A percentile compares a stretch with the other conserved stretches of the same genome.
Conservation (phyloP, 2,797 vertebrate species). For the Gymnothorax javanicus region DNA sequence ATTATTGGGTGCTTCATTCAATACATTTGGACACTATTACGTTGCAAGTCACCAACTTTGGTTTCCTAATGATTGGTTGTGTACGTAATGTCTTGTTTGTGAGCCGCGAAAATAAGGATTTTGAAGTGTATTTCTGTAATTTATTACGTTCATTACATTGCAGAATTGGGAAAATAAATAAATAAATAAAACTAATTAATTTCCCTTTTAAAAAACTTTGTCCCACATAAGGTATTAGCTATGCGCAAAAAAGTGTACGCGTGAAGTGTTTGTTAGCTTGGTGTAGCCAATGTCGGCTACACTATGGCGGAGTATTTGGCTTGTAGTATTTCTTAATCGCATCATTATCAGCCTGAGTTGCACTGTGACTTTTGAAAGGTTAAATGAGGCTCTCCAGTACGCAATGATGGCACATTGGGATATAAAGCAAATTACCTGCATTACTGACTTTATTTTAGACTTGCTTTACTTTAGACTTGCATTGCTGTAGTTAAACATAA, state of each 20-base stretch:
- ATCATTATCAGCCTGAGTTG: neutral
- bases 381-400: neutral
- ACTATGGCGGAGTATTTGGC: neutral
- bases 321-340: neutral
- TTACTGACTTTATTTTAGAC: neutral
- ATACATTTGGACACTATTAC: neutral
- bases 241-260: too few relatives aligned
- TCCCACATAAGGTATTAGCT: slow-evolving; percentile 29
- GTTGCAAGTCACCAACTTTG: neutral
- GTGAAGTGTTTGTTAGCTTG: neutral
- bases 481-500: neutral
- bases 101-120: neutral
- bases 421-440: neutral
- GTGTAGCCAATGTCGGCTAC: neutral
- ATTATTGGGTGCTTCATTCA: neutral
- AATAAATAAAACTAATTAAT: slow-evolving; percentile 17
- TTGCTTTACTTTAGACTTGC: neutral
- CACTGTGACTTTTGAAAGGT: too few relatives aligned
- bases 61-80: neutral
- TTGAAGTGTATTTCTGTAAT: neutral
- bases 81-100: neutral
- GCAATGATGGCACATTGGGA: neutral
- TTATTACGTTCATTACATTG: neutral
- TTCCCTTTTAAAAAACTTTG: slow-evolving; percentile 60
- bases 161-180: neutral